Conservation (phyloP, 2,797 vertebrate genomes). For the Argya squamiceps region DNA sequence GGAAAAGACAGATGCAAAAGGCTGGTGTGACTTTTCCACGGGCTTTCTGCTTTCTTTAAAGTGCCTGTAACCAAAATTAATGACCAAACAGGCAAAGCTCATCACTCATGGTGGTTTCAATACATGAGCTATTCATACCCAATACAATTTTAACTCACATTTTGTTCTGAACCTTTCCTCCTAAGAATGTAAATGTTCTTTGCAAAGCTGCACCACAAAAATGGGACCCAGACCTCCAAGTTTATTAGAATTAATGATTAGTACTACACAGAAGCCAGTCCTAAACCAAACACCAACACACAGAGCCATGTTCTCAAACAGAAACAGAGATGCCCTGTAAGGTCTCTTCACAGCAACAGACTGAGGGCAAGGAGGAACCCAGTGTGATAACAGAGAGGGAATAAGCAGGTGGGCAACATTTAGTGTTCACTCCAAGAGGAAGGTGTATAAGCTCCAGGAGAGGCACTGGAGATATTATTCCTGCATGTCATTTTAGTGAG, state of each 20-base stretch:
- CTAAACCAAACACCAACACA: not conserved
- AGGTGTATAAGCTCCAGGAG: no score
- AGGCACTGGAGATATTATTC: no score
- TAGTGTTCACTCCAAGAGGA: no score
- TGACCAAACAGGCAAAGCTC: not conserved
- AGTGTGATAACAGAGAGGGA: no score
- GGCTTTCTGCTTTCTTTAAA: not conserved
- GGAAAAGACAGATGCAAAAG: not conserved
- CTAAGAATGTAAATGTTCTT: not conserved
- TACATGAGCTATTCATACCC: not conserved
- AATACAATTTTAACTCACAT: rapidly evolving
- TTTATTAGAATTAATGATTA: not conserved
- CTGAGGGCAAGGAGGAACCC: no score
- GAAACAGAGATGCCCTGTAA: no score
- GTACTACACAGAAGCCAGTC: not conserved
- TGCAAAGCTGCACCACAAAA: not conserved
- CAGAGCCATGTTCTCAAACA: not conserved
- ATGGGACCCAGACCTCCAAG: not conserved
- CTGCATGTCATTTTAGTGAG: no score
- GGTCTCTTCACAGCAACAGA: no score
- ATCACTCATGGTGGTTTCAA: not conserved
- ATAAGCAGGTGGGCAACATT: no score
- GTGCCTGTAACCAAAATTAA: not conserved
- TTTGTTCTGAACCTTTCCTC: not conserved
- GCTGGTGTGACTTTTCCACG: not conserved